These are phyloP conservation scores for Enteromius treurensis DNA, from an alignment of 2,797 vertebrate genomes.

Conservation along the genomic window DNA sequence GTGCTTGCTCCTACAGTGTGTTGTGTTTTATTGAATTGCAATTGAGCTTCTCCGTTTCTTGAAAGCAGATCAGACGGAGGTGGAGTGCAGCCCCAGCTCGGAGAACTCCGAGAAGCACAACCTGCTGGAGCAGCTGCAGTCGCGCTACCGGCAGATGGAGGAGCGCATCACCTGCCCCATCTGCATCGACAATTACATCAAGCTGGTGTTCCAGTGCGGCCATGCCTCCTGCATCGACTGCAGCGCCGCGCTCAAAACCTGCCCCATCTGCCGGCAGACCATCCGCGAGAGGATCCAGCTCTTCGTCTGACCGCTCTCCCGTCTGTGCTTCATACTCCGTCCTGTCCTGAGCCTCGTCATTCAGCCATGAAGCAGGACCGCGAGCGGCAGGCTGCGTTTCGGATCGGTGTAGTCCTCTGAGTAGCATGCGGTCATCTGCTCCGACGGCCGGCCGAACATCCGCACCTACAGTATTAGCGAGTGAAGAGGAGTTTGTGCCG, in stretches of 20 bases:
- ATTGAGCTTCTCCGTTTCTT: background rate
- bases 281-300: slow-evolving; percentile 95
- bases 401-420: background rate
- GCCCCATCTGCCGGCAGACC: slow-evolving; percentile 95
- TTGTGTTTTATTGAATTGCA: background rate
- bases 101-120: slow-evolving; percentile 89
- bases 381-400: background rate
- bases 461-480: background rate
- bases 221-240: slow-evolving; percentile 96
- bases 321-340: slow-evolving; percentile 7
- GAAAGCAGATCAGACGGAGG: slow-evolving; percentile 90
- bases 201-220: slow-evolving; percentile 97
- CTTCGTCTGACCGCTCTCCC: slow-evolving; percentile 82
- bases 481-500: background rate
- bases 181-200: slow-evolving; percentile 98
- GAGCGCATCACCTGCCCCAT: slow-evolving; percentile 98
- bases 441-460: background rate
- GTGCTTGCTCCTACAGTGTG: background rate
- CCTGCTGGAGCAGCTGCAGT: slow-evolving; percentile 97
- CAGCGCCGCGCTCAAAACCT: slow-evolving; percentile 88
- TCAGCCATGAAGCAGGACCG: background rate
- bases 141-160: slow-evolving; percentile 97
- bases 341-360: slow-evolving; percentile 11
- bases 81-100: slow-evolving; percentile 82
- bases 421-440: slow-evolving; percentile 3